A percentile compares a stretch with the other conserved stretches of the same genome.
phyloP scores from a whole-genome alignment of 2,888 invertebrate genomes.

The Rhogogaster chlorosoma region DNA sequence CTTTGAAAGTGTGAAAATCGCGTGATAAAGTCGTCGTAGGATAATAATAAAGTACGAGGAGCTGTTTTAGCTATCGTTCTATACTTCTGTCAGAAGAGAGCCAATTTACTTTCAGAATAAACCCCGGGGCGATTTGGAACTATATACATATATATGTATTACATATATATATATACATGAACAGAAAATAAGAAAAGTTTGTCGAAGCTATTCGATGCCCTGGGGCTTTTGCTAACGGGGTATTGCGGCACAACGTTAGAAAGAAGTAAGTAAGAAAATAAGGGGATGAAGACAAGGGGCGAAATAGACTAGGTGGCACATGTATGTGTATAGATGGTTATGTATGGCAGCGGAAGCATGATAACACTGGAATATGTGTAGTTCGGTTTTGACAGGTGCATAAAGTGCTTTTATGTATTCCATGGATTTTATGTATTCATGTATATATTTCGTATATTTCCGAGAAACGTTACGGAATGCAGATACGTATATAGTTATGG shows the following conservation, averaged over 20 bases:
- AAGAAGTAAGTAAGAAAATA: slow-evolving; percentile 4
- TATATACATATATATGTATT: too few species aligned
- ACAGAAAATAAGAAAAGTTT: slow-evolving; percentile 35
- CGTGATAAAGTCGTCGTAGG: neutral
- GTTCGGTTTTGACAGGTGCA: neutral
- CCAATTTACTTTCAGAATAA: slow-evolving; percentile 13
- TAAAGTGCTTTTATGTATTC: neutral
- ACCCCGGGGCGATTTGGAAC: neutral
- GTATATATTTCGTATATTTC: neutral
- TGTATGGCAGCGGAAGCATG: neutral
- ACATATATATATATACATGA: too few species aligned
- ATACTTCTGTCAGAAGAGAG: neutral
- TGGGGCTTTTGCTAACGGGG: slow-evolving; percentile 17
- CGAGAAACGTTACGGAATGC: neutral
- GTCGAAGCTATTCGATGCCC: slow-evolving; percentile 29
- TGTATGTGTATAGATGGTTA: neutral
- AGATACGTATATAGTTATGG: neutral
- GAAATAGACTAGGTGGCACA: slow-evolving; percentile 3
- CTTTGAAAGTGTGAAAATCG: neutral
- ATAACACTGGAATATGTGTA: neutral
- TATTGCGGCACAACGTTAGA: neutral
- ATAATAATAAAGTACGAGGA: slow-evolving; percentile 12
- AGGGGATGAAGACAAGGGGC: neutral
- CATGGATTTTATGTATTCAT: neutral
- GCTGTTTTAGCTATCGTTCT: neutral